Conservation (phyloP, 2,888 invertebrate species). For the Venusia cambrica region DNA sequence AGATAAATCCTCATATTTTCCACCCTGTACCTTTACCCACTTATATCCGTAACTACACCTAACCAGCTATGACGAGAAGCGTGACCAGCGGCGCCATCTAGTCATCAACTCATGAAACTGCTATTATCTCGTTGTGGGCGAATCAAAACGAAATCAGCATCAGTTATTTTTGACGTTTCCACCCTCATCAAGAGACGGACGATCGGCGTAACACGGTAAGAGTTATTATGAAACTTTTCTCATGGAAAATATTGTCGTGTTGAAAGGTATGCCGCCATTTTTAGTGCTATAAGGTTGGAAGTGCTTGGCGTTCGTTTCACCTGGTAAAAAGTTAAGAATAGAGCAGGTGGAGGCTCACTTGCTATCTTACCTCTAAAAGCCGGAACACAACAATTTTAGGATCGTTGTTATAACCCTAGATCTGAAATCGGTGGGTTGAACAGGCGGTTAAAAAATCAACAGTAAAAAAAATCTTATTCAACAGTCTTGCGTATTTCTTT, state of each 20-base stretch:
- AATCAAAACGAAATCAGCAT: constrained; percentile 78
- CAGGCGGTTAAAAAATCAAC: too few relatives aligned
- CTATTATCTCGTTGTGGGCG: constrained; percentile 65
- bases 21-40: constrained; percentile 37
- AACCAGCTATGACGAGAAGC: constrained; percentile 28
- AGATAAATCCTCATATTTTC: constrained; percentile 50
- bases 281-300: too few relatives aligned
- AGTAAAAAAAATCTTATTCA: too few relatives aligned
- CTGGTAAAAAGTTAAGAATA: neutral
- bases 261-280: too few relatives aligned
- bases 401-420: too few relatives aligned
- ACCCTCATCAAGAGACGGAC: constrained; percentile 72
- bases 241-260: neutral
- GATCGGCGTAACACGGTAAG: constrained; percentile 42
- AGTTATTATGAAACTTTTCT: constrained; percentile 52
- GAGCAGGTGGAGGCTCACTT: too few relatives aligned
- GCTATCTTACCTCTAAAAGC: too few relatives aligned
- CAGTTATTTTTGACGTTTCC: constrained; percentile 66
- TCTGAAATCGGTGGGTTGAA: too few relatives aligned
- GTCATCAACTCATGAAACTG: constrained; percentile 64
- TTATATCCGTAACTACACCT: constrained; percentile 33
- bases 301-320: too few relatives aligned
- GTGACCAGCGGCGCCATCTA: constrained; percentile 43
- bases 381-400: too few relatives aligned
- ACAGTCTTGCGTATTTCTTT: too few relatives aligned